Evolutionary conservation across 1,140 invertebrate species (phyloP), one percentile per base, ranked within the genome.

Genomic region (Oreohelix idahoensis): DNA sequence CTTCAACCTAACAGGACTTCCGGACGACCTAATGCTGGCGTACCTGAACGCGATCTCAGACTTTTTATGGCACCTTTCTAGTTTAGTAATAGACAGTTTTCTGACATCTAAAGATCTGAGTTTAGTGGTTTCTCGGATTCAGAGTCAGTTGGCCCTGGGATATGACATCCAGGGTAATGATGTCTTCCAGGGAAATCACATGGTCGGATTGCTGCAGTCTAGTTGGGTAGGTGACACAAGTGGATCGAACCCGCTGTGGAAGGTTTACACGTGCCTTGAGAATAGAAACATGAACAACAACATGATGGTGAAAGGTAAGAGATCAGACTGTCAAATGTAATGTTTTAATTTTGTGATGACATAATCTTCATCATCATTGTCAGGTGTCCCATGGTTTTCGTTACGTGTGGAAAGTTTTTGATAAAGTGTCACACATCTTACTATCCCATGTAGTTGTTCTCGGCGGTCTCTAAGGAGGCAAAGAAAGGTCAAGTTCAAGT

Each of bases 181-280:
- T 0, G 51, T 75, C 32, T 39, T 70, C 42, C 69, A 53, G n/a
- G 58, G 35, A n/a, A 45, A 0, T 35, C 49, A 26, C 42, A 15
- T 35, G 53, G 63, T 69, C 5, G 79, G 79, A 26, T 15, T 80
- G 13, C 79, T 80, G 0, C 38, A 49, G 13, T 42, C 8, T 5
- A 20, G 45, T 20, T 80, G 79, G 79, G 20, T 29, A 38, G 63
- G 75, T 51, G 74, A 70, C 15, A 1, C 8, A 20, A 53, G 38
- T 1, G 0, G 45, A 23, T 26, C 26, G 10, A 23, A 20, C 20
- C n/a, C 74, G 69, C 10, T 53, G 79, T 86, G 85, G 83, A 84
- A 69, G 39, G 80, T 86, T 0, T 53, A 83, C 66, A 86, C 85
- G 10, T 86, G 85, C 73, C 71, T 86, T 81, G 36, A 84, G n/a